Conservation (phyloP, 2,113 vertebrate species). For the Nothoprocta perdicaria region DNA sequence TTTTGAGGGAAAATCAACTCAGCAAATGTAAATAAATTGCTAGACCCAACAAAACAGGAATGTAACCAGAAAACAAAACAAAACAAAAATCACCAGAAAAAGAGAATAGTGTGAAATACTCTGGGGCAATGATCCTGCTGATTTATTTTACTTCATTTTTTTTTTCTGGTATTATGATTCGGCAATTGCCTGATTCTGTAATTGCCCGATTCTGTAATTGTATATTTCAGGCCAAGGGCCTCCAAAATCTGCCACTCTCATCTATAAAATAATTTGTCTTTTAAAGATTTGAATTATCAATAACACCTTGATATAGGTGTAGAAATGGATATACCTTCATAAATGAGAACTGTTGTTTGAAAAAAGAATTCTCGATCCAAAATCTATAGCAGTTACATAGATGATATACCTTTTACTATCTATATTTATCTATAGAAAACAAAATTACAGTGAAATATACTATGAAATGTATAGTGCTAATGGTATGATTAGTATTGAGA, state of each 20-base stretch:
- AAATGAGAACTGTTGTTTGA: not conserved
- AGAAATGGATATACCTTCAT: not conserved
- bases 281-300: not conserved
- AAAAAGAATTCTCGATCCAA: not conserved
- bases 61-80: not conserved
- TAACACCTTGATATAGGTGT: not conserved
- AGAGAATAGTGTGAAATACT: not conserved
- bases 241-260: not conserved
- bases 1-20: not conserved
- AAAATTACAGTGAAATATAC: not conserved
- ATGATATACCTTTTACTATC: not conserved
- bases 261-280: not conserved
- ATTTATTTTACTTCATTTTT: not conserved
- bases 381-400: not conserved
- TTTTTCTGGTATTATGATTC: not conserved
- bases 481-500: not conserved
- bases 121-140: not conserved
- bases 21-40: not conserved
- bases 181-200: not conserved
- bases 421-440: not conserved
- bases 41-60: not conserved
- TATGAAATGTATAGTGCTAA: not conserved
- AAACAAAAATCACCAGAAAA: rapidly evolving
- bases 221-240: not conserved
- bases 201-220: not conserved